phyloP scores from a whole-genome alignment of 2,113 vertebrate genomes.

The Silurus glanis region DNA sequence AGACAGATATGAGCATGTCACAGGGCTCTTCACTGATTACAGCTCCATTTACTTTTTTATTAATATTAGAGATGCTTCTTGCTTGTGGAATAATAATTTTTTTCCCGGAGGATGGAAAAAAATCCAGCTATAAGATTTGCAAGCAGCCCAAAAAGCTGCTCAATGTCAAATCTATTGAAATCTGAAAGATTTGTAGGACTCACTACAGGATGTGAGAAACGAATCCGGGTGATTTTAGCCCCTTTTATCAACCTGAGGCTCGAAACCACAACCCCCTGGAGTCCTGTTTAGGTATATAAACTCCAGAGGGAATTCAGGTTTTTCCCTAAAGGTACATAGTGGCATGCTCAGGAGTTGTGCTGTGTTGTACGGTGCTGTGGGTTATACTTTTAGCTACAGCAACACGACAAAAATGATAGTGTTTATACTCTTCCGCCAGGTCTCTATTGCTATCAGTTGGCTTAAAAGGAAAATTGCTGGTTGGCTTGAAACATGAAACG shows the following conservation, averaged over 20 bases:
- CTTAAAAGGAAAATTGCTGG: background rate
- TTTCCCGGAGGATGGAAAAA: background rate
- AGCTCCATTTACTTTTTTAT: background rate
- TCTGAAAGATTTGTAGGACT: conserved; percentile 32
- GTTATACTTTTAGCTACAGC: background rate
- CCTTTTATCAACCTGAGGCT: background rate
- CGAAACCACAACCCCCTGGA: background rate
- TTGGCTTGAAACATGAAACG: background rate
- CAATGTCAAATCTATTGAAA: background rate
- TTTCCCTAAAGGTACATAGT: background rate
- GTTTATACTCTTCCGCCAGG: background rate
- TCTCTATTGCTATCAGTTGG: background rate
- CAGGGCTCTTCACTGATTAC: background rate
- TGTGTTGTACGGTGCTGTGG: background rate
- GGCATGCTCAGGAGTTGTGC: background rate
- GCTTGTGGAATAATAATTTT: background rate
- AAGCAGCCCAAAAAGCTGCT: background rate
- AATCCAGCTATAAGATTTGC: conserved; percentile 23
- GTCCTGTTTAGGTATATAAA: background rate
- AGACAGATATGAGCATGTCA: background rate
- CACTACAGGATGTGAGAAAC: conserved; percentile 1
- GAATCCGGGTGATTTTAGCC: conserved; percentile 13
- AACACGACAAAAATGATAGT: background rate
- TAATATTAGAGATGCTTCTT: background rate
- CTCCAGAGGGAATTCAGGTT: background rate